These are phyloP conservation scores for Zaprionus nigranus DNA, from an alignment of 1,140 invertebrate genomes.

Conservation along the genomic window DNA sequence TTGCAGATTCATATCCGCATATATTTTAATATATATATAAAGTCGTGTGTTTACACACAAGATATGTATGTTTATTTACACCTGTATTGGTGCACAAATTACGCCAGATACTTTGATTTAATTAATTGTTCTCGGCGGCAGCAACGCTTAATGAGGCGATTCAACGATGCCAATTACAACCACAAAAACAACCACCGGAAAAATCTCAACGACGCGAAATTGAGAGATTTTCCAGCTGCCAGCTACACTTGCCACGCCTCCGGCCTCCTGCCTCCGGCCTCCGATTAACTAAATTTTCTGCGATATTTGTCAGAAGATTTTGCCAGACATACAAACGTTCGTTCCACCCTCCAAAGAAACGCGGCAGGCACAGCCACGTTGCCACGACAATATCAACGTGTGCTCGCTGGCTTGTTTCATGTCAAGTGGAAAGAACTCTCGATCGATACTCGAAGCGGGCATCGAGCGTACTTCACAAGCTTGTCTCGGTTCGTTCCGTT, in stretches of 20 bases:
- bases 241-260: background rate
- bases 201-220: slow-evolving; percentile 21
- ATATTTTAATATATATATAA: background rate
- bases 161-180: slow-evolving; percentile 45
- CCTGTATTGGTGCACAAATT: slow-evolving; percentile 12
- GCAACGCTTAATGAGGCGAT: slow-evolving; percentile 32
- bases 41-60: background rate
- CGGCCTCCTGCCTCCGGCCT: too few relatives aligned
- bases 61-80: background rate
- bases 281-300: slow-evolving; percentile 7
- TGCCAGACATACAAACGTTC: background rate
- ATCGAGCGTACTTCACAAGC: background rate
- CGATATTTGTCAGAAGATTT: background rate
- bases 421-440: background rate
- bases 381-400: background rate
- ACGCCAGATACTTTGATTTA: slow-evolving; percentile 31
- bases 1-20: slow-evolving; percentile 1
- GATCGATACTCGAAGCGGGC: slow-evolving; percentile 1
- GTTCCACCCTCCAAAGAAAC: background rate
- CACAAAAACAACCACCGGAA: slow-evolving; percentile 30
- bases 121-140: slow-evolving; percentile 30
- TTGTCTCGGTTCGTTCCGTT: background rate
- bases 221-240: background rate
- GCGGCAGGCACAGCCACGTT: background rate
- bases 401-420: background rate